phyloP scores from a whole-genome alignment of 2,113 vertebrate species.

The Okapia johnstoni region DNA sequence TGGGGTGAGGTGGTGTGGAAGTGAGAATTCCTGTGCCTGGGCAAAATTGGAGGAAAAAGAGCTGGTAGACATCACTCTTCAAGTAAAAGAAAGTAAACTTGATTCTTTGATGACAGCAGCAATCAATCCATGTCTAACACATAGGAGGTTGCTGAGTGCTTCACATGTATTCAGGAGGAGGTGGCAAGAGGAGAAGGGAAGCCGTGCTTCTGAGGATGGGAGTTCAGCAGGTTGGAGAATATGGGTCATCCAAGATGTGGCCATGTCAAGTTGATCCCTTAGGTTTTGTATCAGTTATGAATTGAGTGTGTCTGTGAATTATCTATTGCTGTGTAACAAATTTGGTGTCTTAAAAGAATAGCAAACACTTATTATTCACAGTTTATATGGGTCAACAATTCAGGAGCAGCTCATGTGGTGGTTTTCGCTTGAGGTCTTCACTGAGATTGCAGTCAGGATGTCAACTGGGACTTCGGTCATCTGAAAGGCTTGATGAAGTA shows the following conservation, averaged over 20 bases:
- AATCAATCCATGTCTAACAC: not conserved
- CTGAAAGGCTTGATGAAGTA: not conserved
- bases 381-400: not conserved
- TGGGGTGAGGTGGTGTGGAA: not conserved
- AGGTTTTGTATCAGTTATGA: not conserved
- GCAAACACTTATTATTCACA: not conserved
- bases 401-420: not conserved
- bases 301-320: not conserved
- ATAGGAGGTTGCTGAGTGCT: not conserved
- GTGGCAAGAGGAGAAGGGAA: not conserved
- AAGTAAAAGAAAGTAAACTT: not conserved
- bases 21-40: not conserved
- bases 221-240: not conserved
- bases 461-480: not conserved
- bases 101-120: not conserved
- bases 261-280: not conserved
- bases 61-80: not conserved
- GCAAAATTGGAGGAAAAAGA: not conserved
- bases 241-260: too few relatives aligned
- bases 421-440: not conserved
- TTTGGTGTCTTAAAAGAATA: not conserved
- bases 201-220: not conserved
- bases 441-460: not conserved
- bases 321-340: not conserved
- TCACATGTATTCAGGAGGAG: not conserved